Base-by-base conservation (phyloP, 1,140 invertebrate genomes). In the Hirudo medicinalis region DNA sequence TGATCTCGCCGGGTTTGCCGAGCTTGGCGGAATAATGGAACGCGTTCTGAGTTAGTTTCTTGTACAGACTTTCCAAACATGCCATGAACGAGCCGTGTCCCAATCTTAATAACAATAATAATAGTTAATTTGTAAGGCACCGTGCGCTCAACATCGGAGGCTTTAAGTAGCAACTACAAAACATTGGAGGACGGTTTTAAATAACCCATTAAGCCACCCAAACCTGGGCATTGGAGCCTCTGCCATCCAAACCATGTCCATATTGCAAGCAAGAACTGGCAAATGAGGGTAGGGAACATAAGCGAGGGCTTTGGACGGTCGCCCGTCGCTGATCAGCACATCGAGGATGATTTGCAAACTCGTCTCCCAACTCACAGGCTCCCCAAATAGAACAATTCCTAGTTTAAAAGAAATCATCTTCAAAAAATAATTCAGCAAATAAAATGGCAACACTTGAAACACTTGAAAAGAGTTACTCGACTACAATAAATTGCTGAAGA, bases 251-350 rank as follows among this genome's bases (percentile, higher is more conserved):
- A 82, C 72, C 25, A 83, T 74, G 70, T 83, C 82, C 76, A 81
- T 80, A 71, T 82, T 82, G 72, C 81, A 83, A 9, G 82, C 82
- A 25, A 83, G 76, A 25, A 83, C 76, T 25, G 82, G 82, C 73
- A 89, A 83, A 78, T 88, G 86, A 32, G 86, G 86, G 77, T 87
- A 84, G 20, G 85, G 83, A 25, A 79, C 76, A 4, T 75, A 75
- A 5, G 74, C 70, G 3, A 84, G 83, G 11, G 83, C 79, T 60
- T 78, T 72, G 27, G 75, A 76, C 3, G 81, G 80, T 36, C 78
- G 76, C 15, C 88, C 88, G 78, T 87, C 83, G 3, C 88, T 87
- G 77, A 89, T 79, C 6, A 89, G 75, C n/a, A 88, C 81, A 79
- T 89, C 88, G 15, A 89, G 79, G 60, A 89, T 82, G 19, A 89